Percentiles rank a stretch among this genome's conserved stretches.
Evolutionary conservation across 2,888 invertebrate genomes (phyloP).

Genomic region (Panorpa germanica): DNA sequence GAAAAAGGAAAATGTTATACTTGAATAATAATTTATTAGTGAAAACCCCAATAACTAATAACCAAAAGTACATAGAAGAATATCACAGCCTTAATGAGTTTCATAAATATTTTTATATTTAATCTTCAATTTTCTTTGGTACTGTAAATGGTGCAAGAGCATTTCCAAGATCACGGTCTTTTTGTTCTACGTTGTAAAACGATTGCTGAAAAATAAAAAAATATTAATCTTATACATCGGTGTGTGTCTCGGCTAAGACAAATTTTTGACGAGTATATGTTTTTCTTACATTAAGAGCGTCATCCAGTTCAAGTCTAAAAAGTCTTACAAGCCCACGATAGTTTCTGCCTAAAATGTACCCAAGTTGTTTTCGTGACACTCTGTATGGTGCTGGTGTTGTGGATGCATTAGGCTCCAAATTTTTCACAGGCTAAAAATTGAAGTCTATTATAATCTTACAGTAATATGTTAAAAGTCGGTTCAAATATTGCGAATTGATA

Average conservation of each 20-base stretch:
- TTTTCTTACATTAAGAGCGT: conserved; percentile 21
- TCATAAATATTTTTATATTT: too few relatives aligned
- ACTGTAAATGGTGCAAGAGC: too few relatives aligned
- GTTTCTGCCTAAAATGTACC: conserved; percentile 21
- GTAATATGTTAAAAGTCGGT: too few relatives aligned
- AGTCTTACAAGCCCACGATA: conserved; percentile 22
- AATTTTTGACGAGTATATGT: conserved; percentile 2
- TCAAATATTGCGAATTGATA: too few relatives aligned
- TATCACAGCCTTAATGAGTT: too few relatives aligned
- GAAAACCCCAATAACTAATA: too few relatives aligned
- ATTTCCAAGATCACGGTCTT: conserved; percentile 18
- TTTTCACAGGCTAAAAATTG: conserved; percentile 8
- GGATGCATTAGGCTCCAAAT: conserved; percentile 6
- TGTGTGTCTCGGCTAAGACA: conserved; percentile 8
- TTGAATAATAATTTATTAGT: too few relatives aligned
- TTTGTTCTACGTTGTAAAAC: conserved; percentile 20
- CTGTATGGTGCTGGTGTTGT: conserved; percentile 21
- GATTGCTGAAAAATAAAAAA: conserved; percentile 17
- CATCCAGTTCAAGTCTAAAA: conserved; percentile 19
- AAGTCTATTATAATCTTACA: not conserved
- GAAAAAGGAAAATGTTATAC: too few relatives aligned
- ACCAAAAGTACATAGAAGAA: too few relatives aligned
- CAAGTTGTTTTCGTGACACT: conserved; percentile 22
- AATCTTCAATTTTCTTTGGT: too few relatives aligned
- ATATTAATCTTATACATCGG: conserved; percentile 7